Evolutionary conservation across 2,888 invertebrate species (phyloP).

Genomic region (Andrena chrysosceles): DNA sequence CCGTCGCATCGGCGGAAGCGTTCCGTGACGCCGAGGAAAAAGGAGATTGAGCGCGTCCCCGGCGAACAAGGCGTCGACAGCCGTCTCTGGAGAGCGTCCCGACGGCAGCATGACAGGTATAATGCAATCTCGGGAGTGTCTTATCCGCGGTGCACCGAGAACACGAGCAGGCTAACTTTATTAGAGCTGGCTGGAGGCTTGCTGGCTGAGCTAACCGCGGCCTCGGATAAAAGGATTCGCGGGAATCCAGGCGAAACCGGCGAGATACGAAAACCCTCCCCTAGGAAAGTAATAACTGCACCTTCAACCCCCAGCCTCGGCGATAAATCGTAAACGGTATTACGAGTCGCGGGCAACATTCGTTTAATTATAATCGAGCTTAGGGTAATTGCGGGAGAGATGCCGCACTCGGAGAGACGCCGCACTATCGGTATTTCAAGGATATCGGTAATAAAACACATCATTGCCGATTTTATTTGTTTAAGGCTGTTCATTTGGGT

Average conservation of each 20-base stretch:
- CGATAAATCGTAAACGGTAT: slow-evolving; percentile 23
- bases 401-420: too few relatives aligned
- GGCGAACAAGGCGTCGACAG: slow-evolving; percentile 39
- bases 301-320: not conserved
- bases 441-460: too few relatives aligned
- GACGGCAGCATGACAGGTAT: slow-evolving; percentile 58
- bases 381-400: too few relatives aligned
- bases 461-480: too few relatives aligned
- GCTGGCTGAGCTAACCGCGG: not conserved
- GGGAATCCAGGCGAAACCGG: not conserved
- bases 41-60: slow-evolving; percentile 58
- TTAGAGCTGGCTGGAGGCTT: slow-evolving; percentile 47
- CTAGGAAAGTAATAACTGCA: slow-evolving; percentile 9
- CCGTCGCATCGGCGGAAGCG: not conserved
- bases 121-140: slow-evolving; percentile 66
- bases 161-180: slow-evolving; percentile 62
- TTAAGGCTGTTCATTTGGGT: too few relatives aligned
- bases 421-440: too few relatives aligned
- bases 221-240: slow-evolving; percentile 46
- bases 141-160: slow-evolving; percentile 48
- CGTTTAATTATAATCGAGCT: slow-evolving; percentile 9
- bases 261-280: slow-evolving; percentile 20
- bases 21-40: slow-evolving; percentile 24
- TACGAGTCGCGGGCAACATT: not conserved
- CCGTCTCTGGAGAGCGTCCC: slow-evolving; percentile 34